Conservation (phyloP, 2,113 vertebrate genomes). For the Erpornis zantholeuca region DNA sequence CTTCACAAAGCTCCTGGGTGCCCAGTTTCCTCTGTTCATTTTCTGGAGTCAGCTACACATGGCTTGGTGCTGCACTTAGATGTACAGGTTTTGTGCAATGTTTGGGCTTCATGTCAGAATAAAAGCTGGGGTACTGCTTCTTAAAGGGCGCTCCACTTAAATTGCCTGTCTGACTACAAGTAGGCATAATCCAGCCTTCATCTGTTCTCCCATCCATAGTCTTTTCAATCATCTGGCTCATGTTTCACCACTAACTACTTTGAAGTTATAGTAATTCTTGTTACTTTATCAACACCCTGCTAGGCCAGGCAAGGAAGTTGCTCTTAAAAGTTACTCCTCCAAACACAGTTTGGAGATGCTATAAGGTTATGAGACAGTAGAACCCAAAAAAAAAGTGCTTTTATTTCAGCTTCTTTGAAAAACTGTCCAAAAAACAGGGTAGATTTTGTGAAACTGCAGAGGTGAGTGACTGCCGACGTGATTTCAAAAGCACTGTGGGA, state of each 20-base stretch:
- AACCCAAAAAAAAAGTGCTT: background rate
- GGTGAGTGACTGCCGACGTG: background rate
- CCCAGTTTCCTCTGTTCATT: background rate
- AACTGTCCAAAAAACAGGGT: background rate
- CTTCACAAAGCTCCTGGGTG: background rate
- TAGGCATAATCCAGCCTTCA: background rate
- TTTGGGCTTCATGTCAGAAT: background rate
- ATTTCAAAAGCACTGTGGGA: background rate
- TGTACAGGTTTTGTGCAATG: background rate
- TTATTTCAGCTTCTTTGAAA: background rate
- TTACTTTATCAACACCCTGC: background rate
- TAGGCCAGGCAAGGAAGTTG: background rate
- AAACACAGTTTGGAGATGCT: background rate
- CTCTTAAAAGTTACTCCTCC: background rate
- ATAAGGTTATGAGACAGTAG: background rate
- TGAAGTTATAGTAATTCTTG: background rate
- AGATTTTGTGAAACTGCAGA: background rate
- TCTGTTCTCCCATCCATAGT: background rate
- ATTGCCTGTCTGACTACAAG: background rate
- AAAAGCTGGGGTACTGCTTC: background rate
- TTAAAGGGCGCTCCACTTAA: background rate
- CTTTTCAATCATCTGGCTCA: background rate
- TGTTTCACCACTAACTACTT: background rate
- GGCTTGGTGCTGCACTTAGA: background rate
- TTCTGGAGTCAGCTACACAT: background rate